Evolutionary conservation across 2,888 invertebrate species (phyloP), one percentile per base, ranked within the genome.

Genomic region (Drosophila picticornis): DNA sequence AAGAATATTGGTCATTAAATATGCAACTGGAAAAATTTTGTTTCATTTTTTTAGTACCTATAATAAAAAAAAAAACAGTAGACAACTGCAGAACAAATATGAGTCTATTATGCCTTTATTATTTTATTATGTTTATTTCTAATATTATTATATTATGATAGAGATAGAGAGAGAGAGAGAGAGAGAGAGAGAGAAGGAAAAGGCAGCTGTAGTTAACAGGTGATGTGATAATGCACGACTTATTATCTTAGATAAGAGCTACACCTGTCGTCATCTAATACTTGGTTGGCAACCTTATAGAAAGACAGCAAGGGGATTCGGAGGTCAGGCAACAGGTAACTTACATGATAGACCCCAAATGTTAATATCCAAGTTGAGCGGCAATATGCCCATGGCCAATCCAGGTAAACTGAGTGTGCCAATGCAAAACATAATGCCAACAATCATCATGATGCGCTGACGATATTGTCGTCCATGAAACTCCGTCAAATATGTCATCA

Each of bases 401-500:
- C 95, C 94, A 27, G 96, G 96, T 67, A 96, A 93, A 22, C 95
- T 93, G 58, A 95, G 94, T 80, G 94, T 95, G 50, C 95, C 96
- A 29, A 95, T 87, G 59, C 95, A 95, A 87, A 95, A 95, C 90
- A 96, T 95, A n/a, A 96, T 93, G 63, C 96, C 96, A 31, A 95
- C 94, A 60, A 95, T 94, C 84, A 96, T 94, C 74, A 96, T 94
- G 48, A 96, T 95, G 19, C 95, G 94, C 2, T 95, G 94, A 13
- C 96, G 94, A 80, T 96, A 94, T 70, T 95, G 94, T 0, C 95
- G 94, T 31, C 95, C 94, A 90, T 97, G 97, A 65, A 97, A 94
- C 92, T 97, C 97, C 0, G 96, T 95, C 53, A 97, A 88, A 91
- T 96, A 96, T 0, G 96, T 94, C 88, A 96, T 95, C 52, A 96